Base-by-base conservation (phyloP, 2,888 invertebrate genomes). In the Itoplectis maculator region DNA sequence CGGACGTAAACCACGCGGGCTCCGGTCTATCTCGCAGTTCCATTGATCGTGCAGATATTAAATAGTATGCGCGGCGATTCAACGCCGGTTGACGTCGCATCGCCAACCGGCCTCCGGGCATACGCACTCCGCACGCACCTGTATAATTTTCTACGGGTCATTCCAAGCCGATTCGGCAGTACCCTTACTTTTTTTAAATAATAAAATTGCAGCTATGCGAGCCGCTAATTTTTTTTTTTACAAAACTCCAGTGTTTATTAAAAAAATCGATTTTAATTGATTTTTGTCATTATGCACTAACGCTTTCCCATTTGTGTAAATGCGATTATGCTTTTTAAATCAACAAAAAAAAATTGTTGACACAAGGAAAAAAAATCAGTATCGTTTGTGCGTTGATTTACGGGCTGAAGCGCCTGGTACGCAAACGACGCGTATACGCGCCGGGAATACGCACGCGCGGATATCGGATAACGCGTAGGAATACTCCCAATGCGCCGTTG, bases 401-500 rank as follows among this genome's bases (percentile, higher is more conserved):
- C 5, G 15, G 40, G 18, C 40, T 6, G 18, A 18, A 13, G 18
- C 6, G 37, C 40, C 40, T 11, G 18, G 18, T 63, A 61, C 15
- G 15, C 45, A 47, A 9, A 18, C 18, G 49, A n/a, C n/a, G 61
- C 29, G 13, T 35, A 20, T 18, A 42, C 23, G 61, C 59, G 42
- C 49, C 68, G 20, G 4, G 61, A 61, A 74, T 59, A 74, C 51
- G 29, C 40, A 79, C 42, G 49, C 59, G 61, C 61, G 61, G n/a
- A 68, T 79, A 79, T 79, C 79, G 61, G 68, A 79, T 79, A 68
- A 61, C 59, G 40, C 59, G 29, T 5, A 59, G 61, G 68, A 61
- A 79, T 68, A 68, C 61, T 59, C 74, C 68, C 63, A 68, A 66
- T 63, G 61, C n/a, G n/a, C 61, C 49, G 51, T 18, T 79, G 79